Conservation (phyloP, 2,113 vertebrate species). For the Platysternon megacephalum region DNA sequence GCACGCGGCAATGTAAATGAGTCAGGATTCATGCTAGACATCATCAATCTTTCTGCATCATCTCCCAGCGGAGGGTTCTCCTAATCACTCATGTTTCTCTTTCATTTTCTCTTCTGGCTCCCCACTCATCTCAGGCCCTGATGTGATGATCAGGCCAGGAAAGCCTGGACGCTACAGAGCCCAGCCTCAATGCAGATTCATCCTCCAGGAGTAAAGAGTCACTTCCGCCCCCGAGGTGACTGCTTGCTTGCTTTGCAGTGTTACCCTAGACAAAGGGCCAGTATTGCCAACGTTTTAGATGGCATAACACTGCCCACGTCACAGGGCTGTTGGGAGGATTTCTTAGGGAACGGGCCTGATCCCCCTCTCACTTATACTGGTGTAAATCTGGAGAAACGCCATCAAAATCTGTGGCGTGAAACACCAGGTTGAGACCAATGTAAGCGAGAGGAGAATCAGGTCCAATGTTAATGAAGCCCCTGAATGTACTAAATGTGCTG, state of each 20-base stretch:
- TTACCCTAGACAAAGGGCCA: background rate
- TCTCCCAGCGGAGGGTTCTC: background rate
- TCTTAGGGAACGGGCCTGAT: background rate
- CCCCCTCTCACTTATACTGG: background rate
- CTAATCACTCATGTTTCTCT: background rate
- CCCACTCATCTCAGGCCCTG: background rate
- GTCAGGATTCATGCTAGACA: background rate
- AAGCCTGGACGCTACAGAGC: background rate
- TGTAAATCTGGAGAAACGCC: rapidly evolving
- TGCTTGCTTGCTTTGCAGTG: too few species aligned
- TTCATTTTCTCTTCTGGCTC: background rate
- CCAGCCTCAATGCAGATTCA: background rate
- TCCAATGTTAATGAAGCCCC: background rate
- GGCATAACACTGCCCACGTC: background rate
- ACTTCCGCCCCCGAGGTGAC: too few species aligned
- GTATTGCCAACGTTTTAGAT: background rate
- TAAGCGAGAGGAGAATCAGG: background rate
- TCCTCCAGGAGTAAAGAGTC: background rate
- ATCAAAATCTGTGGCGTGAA: background rate
- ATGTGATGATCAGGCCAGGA: background rate
- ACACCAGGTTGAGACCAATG: too few species aligned
- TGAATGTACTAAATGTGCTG: background rate
- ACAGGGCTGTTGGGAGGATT: background rate
- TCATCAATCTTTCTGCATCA: background rate
- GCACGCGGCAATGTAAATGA: background rate